These are phyloP conservation scores for Myotis daubentonii DNA, from an alignment of 2,797 vertebrate genomes.

Conservation along the genomic window DNA sequence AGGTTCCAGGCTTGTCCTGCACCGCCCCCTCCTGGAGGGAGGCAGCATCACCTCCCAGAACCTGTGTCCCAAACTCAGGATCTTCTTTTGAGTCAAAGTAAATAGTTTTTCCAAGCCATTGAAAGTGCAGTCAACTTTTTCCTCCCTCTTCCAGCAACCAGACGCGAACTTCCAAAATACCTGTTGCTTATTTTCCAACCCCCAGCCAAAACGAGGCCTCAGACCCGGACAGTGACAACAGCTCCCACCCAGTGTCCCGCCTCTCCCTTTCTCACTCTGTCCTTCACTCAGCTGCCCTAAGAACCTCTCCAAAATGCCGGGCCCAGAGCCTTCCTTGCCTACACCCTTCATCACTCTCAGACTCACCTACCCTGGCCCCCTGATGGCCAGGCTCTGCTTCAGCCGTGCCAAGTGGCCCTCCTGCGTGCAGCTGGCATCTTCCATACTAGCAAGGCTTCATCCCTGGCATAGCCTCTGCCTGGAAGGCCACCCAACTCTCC, in stretches of 20 bases:
- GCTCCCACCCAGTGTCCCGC: neutral
- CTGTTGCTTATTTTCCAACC: neutral
- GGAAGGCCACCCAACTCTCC: neutral
- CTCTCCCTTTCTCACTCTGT: neutral
- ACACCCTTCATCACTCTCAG: neutral
- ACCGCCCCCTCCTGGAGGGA: slow-evolving; percentile 69
- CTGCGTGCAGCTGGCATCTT: neutral
- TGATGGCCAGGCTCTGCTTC: neutral
- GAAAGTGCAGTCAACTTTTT: neutral
- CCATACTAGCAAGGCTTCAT: neutral
- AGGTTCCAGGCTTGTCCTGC: slow-evolving; percentile 58
- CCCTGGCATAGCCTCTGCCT: neutral
- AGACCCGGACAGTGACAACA: neutral
- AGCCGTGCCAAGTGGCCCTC: neutral
- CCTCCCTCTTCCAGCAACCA: neutral
- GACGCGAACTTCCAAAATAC: slow-evolving; percentile 22
- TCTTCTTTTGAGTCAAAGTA: neutral
- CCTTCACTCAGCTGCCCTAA: neutral
- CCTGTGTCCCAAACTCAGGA: neutral
- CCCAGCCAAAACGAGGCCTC: neutral
- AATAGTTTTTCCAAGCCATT: neutral
- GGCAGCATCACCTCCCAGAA: neutral
- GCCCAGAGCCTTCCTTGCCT: neutral
- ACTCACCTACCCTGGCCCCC: neutral
- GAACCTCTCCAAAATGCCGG: neutral